Percentiles rank a stretch among this genome's conserved stretches.
Evolutionary conservation across 2,888 invertebrate species (phyloP).

Genomic region (Empis stercorea): DNA sequence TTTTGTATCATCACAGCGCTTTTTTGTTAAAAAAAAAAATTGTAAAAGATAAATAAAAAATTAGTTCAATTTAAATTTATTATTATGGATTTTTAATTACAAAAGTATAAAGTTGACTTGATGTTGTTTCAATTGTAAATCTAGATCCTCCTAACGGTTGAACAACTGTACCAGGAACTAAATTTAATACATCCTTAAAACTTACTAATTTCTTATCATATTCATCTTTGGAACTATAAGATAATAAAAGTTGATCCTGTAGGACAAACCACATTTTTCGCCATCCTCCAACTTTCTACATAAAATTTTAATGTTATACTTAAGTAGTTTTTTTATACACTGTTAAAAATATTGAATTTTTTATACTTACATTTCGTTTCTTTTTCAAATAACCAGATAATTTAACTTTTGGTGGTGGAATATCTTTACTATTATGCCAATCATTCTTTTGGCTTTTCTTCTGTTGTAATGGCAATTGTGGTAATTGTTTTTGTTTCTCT

Average conservation of each 20-base stretch:
- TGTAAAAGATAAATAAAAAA: neutral
- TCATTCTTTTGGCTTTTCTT: neutral
- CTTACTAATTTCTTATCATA: slow-evolving; percentile 26
- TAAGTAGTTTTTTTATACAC: neutral
- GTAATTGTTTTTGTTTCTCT: too few relatives aligned
- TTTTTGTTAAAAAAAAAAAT: slow-evolving; percentile 12
- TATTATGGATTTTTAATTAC: slow-evolving; percentile 15
- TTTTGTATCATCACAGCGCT: slow-evolving; percentile 26
- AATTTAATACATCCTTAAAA: slow-evolving; percentile 26
- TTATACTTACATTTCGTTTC: slow-evolving; percentile 23
- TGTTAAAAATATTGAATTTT: neutral
- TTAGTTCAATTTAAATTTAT: neutral
- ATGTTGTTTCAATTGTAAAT: slow-evolving; percentile 26
- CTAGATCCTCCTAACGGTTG: slow-evolving; percentile 23
- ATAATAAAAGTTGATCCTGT: slow-evolving; percentile 25
- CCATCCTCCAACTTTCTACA: slow-evolving; percentile 27
- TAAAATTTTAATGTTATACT: slow-evolving; percentile 3
- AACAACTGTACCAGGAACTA: slow-evolving; percentile 26
- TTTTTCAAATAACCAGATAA: slow-evolving; percentile 27
- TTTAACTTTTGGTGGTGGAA: slow-evolving; percentile 18
- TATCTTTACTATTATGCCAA: neutral
- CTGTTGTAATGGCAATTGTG: too few relatives aligned
- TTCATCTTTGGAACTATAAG: slow-evolving; percentile 25
- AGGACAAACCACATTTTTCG: slow-evolving; percentile 26
- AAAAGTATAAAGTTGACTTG: slow-evolving; percentile 24